phyloP scores from a whole-genome alignment of 2,888 invertebrate genomes.

The Escarpia spicata region DNA sequence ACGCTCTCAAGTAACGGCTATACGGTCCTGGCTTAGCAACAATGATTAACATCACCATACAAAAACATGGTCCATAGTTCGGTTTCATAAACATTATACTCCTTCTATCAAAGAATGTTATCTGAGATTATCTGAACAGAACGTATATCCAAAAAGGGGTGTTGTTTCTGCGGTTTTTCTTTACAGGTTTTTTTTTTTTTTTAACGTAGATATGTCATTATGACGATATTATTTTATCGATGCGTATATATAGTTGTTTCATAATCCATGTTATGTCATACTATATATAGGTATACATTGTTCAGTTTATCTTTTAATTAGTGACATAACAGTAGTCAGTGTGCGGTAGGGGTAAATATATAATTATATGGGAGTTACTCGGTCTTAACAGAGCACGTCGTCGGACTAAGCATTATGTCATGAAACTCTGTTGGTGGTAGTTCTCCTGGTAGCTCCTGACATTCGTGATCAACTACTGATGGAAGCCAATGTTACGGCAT shows the following conservation, averaged over 20 bases:
- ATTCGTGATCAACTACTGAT: background rate
- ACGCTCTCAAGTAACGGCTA: slow-evolving; percentile 41
- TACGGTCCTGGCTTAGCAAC: slow-evolving; percentile 40
- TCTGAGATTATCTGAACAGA: background rate
- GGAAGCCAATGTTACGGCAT: background rate
- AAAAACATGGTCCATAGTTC: background rate
- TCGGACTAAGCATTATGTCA: background rate
- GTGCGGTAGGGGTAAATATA: background rate
- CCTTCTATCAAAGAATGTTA: background rate
- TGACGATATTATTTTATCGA: background rate
- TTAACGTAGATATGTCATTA: background rate
- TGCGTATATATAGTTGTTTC: background rate
- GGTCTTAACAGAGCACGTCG: background rate
- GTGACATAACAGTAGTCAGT: background rate
- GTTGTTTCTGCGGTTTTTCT: background rate
- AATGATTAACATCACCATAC: background rate
- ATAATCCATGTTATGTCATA: too few relatives aligned
- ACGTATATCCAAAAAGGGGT: background rate
- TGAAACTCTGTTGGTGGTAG: background rate
- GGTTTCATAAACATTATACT: background rate
- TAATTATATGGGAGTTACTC: background rate
- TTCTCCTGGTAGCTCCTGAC: background rate
- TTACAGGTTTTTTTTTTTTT: background rate
- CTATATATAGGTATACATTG: background rate
- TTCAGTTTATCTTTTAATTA: background rate